Percentiles rank a stretch among this genome's conserved stretches.
phyloP scores from a whole-genome alignment of 2,888 invertebrate genomes.

The Hybos culiciformis region DNA sequence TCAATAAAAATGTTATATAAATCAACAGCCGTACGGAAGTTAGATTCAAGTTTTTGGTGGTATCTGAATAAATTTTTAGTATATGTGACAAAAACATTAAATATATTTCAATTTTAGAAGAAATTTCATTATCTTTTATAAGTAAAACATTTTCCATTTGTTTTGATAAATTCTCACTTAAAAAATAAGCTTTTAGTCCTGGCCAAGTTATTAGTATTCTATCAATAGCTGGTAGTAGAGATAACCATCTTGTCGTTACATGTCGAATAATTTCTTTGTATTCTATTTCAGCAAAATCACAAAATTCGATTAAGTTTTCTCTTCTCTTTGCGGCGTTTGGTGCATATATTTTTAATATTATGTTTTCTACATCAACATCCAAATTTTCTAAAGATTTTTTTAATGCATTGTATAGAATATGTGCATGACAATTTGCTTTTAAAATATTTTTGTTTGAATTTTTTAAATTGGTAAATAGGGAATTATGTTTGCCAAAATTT shows the following conservation, averaged over 20 bases:
- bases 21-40: too few relatives aligned
- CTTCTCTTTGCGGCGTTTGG: conserved; percentile 4
- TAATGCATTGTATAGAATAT: conserved; percentile 7
- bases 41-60: too few relatives aligned
- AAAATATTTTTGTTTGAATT: conserved; percentile 5
- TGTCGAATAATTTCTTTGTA: conserved; percentile 7
- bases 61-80: too few relatives aligned
- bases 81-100: too few relatives aligned
- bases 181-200: not conserved
- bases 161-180: too few relatives aligned
- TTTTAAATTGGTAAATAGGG: conserved; percentile 5
- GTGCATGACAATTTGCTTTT: conserved; percentile 4
- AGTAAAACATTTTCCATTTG: too few relatives aligned
- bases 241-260: conserved; percentile 8
- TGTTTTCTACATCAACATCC: conserved; percentile 6
- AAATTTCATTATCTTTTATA: too few relatives aligned
- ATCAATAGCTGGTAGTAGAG: conserved; percentile 8
- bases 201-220: not conserved
- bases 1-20: too few relatives aligned
- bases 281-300: conserved; percentile 7
- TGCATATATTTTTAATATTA: conserved; percentile 8
- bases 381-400: conserved; percentile 6
- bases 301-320: conserved; percentile 7
- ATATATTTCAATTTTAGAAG: too few relatives aligned
- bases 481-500: conserved; percentile 5